phyloP scores from a whole-genome alignment of 1,140 invertebrate genomes.

The Oppia nitens region DNA sequence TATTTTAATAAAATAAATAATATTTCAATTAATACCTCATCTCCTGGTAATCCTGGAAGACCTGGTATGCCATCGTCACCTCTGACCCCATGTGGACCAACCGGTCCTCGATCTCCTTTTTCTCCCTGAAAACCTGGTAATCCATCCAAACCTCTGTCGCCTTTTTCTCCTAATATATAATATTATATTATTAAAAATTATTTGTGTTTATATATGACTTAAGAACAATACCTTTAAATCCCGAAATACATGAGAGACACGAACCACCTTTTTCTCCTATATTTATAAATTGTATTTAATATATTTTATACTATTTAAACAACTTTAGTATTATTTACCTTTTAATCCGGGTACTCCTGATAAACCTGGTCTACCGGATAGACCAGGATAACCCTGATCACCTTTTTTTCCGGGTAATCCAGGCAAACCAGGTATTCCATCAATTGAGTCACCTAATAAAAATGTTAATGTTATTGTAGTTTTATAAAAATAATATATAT shows the following conservation, averaged over 20 bases:
- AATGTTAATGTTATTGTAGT: no score
- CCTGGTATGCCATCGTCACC: slow-evolving; percentile 2
- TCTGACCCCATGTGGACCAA: not conserved
- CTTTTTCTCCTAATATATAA: slow-evolving; percentile 38
- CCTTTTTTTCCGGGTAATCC: slow-evolving; percentile 8
- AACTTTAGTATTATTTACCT: not conserved
- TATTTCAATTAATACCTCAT: not conserved
- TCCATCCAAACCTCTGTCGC: slow-evolving; percentile 34
- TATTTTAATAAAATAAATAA: not conserved
- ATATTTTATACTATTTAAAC: not conserved
- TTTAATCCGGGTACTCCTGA: slow-evolving; percentile 21
- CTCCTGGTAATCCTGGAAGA: slow-evolving; percentile 11
- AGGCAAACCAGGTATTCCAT: slow-evolving; percentile 4
- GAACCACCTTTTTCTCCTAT: not conserved
- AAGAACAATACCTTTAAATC: not conserved
- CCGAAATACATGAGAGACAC: not conserved
- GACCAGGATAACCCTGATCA: not conserved
- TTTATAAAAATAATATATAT: no score
- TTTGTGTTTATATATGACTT: not conserved
- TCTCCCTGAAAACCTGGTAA: slow-evolving; percentile 24
- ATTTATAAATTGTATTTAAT: not conserved
- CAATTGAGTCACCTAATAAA: not conserved
- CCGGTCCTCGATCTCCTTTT: not conserved
- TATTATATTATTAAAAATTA: not conserved
- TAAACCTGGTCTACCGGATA: slow-evolving; percentile 32